Conservation (phyloP, 2,888 invertebrate genomes). For the Acholoe squamosa region DNA sequence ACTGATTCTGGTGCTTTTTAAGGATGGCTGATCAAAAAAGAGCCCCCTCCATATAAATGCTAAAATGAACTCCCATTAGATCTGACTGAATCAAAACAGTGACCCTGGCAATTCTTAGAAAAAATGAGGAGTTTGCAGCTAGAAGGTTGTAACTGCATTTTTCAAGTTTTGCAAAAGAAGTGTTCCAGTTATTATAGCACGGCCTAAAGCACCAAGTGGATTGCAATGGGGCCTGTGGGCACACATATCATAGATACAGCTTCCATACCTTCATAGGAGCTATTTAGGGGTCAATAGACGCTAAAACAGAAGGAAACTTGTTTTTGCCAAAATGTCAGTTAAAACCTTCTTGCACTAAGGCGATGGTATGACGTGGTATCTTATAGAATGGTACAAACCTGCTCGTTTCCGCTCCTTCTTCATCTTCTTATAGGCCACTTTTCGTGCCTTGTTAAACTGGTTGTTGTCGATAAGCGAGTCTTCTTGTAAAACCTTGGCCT, state of each 20-base stretch:
- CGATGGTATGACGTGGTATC: neutral
- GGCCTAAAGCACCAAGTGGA: neutral
- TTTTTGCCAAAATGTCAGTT: too few species aligned
- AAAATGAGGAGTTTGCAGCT: neutral
- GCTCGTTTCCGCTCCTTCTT: constrained; percentile 49
- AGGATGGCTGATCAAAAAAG: too few species aligned
- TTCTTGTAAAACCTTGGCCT: constrained; percentile 17
- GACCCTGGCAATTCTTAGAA: too few species aligned
- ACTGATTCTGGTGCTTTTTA: too few species aligned
- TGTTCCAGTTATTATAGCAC: neutral
- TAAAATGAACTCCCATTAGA: neutral
- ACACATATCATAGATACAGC: too few species aligned
- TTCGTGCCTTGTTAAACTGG: constrained; percentile 30
- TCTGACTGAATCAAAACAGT: neutral
- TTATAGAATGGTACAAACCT: neutral
- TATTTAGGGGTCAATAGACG: too few species aligned
- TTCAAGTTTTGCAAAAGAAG: too few species aligned
- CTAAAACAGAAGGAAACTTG: too few species aligned
- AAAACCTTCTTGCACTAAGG: neutral
- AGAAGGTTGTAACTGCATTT: neutral
- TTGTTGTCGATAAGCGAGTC: constrained; percentile 29
- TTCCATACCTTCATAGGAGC: too few species aligned
- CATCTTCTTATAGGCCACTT: constrained; percentile 49
- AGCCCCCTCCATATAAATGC: too few species aligned
- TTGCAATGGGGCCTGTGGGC: neutral